Conservation (phyloP, 2,113 vertebrate genomes). For the Leiothrix lutea region DNA sequence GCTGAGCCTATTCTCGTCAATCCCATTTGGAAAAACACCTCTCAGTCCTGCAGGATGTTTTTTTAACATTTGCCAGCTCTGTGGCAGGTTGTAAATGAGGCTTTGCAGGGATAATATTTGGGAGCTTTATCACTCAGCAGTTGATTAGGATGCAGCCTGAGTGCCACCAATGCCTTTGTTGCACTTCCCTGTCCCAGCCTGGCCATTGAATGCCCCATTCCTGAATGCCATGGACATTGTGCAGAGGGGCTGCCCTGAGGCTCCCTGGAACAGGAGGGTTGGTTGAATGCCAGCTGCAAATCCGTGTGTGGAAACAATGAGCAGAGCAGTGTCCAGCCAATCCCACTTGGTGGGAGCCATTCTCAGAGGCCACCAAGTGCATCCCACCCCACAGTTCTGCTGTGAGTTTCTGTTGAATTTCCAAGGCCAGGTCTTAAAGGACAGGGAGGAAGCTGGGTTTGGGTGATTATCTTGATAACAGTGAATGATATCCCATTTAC, state of each 20-base stretch:
- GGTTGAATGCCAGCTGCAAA: neutral
- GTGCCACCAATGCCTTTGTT: neutral
- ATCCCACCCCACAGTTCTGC: neutral
- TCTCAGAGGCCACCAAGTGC: neutral
- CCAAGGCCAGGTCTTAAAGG: neutral
- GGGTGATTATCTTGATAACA: neutral
- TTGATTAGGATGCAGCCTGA: neutral
- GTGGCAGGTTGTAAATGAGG: neutral
- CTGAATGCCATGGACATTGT: neutral
- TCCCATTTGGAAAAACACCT: constrained; percentile 45
- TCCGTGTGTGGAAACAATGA: neutral
- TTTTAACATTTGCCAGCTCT: neutral
- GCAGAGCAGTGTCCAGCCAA: neutral
- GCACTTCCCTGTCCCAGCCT: neutral
- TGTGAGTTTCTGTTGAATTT: neutral
- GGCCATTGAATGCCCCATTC: neutral
- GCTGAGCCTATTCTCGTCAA: neutral
- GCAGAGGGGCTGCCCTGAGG: neutral
- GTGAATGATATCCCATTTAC: neutral
- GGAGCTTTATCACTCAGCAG: neutral
- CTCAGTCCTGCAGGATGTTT: constrained; percentile 18
- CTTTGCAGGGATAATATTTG: neutral
- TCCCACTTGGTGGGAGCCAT: neutral
- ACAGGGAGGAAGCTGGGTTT: neutral
- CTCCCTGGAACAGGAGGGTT: neutral